Evolutionary conservation across 2,113 vertebrate genomes (phyloP), one percentile per base, ranked within the genome.

Genomic region (Daphoenositta chrysoptera): DNA sequence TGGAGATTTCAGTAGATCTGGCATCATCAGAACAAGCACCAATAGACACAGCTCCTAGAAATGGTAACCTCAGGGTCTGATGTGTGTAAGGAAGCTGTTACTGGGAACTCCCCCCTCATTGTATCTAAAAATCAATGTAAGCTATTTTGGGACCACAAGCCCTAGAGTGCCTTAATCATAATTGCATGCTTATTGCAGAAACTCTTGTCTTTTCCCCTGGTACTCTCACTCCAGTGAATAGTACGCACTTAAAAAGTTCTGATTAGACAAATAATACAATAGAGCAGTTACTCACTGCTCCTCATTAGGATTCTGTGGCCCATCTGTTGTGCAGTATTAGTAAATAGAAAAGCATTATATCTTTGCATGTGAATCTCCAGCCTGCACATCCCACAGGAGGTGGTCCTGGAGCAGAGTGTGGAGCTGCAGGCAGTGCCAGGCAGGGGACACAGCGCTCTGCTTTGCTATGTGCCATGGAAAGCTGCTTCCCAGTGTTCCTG

Each of bases 181-280:
- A 94, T 87, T 89, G 65, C 72, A 17, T 72, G 57, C n/a, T 93
- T 87, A 84, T 90, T 95, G 64, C 80, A 94, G 83, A 89, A 94
- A 65, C 31, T 31, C 71, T 78, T 68, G 26, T 85, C 39, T 93
- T 95, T 88, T 93, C 90, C 73, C 79, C 44, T 71, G 83, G 28
- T 83, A 37, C 69, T 81, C 44, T 83, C 53, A 30, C 53, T 81
- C 64, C 64, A 60, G 44, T 86, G 92, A 88, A 68, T 87, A 93
- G 58, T 53, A 53, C 0, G 0, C 61, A 72, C 80, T 96, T 93
- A 6, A 51, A 92, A 91, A 83, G 57, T 57, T 94, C 76, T 92
- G 88, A 79, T 96, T 90, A 93, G 90, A 84, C 80, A 93, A 76
- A 89, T 71, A 81, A 75, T 70, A 56, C 68, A 93, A 75, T 15